phyloP scores from a whole-genome alignment of 2,113 vertebrate genomes.

The Conger conger region DNA sequence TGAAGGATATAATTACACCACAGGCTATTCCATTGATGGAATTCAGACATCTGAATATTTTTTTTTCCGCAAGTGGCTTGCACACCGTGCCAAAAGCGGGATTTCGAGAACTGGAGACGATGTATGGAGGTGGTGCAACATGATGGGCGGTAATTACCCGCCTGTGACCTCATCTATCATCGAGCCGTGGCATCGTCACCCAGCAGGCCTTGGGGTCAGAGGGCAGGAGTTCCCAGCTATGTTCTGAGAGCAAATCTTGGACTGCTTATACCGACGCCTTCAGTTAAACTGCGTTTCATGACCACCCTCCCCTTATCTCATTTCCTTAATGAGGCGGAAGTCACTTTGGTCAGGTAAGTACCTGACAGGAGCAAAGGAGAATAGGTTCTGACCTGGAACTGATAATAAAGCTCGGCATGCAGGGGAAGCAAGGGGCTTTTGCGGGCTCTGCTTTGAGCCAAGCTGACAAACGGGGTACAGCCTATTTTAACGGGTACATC shows the following conservation, averaged over 20 bases:
- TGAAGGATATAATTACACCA: not conserved
- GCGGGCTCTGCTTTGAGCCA: not conserved
- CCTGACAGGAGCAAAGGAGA: conserved; percentile 27
- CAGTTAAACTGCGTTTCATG: not conserved
- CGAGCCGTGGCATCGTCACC: too few relatives aligned
- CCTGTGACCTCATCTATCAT: not conserved
- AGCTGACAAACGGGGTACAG: conserved; percentile 15
- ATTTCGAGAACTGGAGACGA: not conserved
- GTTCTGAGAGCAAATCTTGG: not conserved
- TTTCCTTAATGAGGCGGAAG: conserved; percentile 27
- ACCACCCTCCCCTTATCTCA: not conserved
- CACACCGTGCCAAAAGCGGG: not conserved
- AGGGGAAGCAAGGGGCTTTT: not conserved
- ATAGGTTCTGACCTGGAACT: conserved; percentile 27
- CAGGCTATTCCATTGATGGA: not conserved
- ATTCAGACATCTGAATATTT: not conserved
- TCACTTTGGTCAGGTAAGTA: conserved; percentile 20
- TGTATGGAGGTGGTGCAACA: not conserved
- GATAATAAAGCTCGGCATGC: conserved; percentile 22
- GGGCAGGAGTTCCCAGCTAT: not conserved
- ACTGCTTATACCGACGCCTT: not conserved
- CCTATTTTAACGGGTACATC: not conserved
- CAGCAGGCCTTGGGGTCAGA: not conserved
- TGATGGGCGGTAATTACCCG: not conserved
- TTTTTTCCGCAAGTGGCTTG: not conserved